Evolutionary conservation across 2,797 vertebrate genomes (phyloP), one percentile per base, ranked within the genome.

Genomic region (Phoeniculus purpureus): DNA sequence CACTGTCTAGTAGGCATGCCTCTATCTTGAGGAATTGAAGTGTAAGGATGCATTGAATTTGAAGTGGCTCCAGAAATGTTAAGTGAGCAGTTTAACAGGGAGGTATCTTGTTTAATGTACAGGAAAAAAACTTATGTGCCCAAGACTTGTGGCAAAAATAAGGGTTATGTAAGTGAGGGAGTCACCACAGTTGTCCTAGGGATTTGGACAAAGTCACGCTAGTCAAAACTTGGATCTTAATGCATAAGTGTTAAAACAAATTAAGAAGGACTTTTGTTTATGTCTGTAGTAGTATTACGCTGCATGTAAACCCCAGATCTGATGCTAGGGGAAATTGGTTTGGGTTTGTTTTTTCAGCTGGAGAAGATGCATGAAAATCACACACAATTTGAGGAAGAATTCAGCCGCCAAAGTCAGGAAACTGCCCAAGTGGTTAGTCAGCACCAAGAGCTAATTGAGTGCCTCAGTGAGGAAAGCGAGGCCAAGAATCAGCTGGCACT

Each of bases 291-390:
- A 2, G 4, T 72, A 27, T 12, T 62, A 4, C 6, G 5, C 4
- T 55, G 48, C 2, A 1, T 15, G 2, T 70, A 29, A 32, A 65
- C 50, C 34, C 7, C 12, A 17, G 47, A 5, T 40, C n/a, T 86
- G 67, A 82, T 58, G 45, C 21, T 25, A 29, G 55, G 47, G 61
- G 10, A 15, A 7, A 10, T 37, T 54, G 17, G 20, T 48, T 21
- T 48, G 20, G 12, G 7, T 43, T 48, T 58, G 82, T 54, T 4
- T 52, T 85, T 88, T 31, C 18, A 99, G 99, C 90, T 99, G 92
- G 98, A 98, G 92, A 98, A 98, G 93, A 98, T 98, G 19, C 98
- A 97, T 17, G 96, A 96, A 32, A 96, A 98, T 71, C 98, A 98
- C 8, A 93, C 95, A 0, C 97, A 94, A 27, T 94, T 98, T 84